Evolutionary conservation across 2,113 vertebrate genomes (phyloP).

Genomic region (Heliornis fulica): DNA sequence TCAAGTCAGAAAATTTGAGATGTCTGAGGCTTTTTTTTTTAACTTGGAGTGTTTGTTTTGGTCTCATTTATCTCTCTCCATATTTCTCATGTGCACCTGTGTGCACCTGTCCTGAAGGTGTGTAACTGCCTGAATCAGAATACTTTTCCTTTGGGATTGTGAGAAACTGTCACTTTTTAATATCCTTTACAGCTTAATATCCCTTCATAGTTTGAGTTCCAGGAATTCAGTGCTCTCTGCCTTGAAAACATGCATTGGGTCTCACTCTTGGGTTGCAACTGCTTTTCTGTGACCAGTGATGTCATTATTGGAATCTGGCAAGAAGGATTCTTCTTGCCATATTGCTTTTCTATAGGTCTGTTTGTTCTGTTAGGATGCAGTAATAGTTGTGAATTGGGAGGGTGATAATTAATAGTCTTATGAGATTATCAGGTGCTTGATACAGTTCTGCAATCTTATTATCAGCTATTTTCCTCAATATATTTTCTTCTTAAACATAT

Average conservation of each 20-base stretch:
- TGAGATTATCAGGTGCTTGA: not conserved
- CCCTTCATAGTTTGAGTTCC: not conserved
- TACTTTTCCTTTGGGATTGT: not conserved
- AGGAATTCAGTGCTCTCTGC: not conserved
- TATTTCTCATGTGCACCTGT: rapidly evolving
- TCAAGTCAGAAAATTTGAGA: not conserved
- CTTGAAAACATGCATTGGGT: not conserved
- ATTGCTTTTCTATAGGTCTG: not conserved
- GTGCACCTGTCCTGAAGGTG: not conserved
- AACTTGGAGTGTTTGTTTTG: not conserved
- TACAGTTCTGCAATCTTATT: not conserved
- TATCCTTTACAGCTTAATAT: not conserved
- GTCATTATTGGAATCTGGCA: not conserved
- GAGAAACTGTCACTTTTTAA: not conserved
- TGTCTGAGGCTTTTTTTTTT: not conserved
- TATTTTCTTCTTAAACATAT: not conserved
- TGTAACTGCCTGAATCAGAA: not conserved
- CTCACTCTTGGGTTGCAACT: not conserved
- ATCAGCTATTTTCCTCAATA: not conserved
- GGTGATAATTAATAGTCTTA: not conserved
- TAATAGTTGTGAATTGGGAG: not conserved
- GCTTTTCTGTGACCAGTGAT: not conserved
- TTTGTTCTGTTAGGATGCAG: not conserved
- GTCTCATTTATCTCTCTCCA: not conserved
- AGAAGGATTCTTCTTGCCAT: not conserved